Conservation (phyloP, 2,888 invertebrate genomes). For the Napeogenes inachia region DNA sequence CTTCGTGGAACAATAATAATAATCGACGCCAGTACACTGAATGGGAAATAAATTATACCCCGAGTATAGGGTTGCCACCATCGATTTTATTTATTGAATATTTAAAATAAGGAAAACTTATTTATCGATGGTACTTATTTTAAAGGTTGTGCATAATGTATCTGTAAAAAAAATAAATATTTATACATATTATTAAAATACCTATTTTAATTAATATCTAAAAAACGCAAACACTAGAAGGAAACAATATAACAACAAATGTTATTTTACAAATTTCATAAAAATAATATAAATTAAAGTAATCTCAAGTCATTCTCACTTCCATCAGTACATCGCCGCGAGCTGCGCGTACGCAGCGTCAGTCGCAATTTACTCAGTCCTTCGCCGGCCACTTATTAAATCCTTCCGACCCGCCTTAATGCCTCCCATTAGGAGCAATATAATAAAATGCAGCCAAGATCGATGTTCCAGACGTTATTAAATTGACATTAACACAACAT, state of each 20-base stretch:
- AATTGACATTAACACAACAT: constrained; percentile 44
- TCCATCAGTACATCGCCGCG: constrained; percentile 47
- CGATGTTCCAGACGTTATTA: constrained; percentile 44
- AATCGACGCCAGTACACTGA: constrained; percentile 60
- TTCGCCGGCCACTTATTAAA: constrained; percentile 71
- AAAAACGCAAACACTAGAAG: too few relatives aligned
- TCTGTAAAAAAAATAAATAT: too few relatives aligned
- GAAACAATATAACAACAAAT: too few relatives aligned
- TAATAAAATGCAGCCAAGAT: constrained; percentile 57
- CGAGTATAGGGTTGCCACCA: constrained; percentile 38
- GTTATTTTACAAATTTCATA: background rate
- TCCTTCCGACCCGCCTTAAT: constrained; percentile 73
- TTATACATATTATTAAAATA: too few relatives aligned
- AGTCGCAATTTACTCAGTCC: constrained; percentile 54
- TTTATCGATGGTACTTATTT: background rate
- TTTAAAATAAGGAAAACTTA: background rate
- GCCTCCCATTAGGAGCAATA: constrained; percentile 68
- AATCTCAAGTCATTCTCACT: constrained; percentile 10
- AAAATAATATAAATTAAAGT: background rate
- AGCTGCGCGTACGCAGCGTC: constrained; percentile 57
- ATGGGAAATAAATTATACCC: constrained; percentile 73
- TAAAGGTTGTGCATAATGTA: background rate
- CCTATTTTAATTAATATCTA: too few relatives aligned
- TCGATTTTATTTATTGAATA: constrained; percentile 13
- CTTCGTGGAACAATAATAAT: constrained; percentile 69